Conservation (phyloP, 2,797 vertebrate genomes). For the Adelosebastes latens region DNA sequence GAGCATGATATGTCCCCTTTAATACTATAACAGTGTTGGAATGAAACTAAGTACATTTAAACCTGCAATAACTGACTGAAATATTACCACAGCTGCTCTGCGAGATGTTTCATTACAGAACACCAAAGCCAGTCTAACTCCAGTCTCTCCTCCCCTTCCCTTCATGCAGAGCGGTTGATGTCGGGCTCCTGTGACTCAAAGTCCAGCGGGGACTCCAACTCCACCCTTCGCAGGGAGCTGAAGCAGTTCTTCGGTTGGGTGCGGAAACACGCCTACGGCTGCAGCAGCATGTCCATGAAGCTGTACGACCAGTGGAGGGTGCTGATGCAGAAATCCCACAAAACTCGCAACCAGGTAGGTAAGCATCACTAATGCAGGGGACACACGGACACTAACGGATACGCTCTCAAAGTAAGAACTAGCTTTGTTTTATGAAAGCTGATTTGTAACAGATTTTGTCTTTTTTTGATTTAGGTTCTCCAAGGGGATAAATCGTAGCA, state of each 20-base stretch:
- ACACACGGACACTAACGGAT: background rate
- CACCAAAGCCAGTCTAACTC: background rate
- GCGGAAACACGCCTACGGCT: slow-evolving; percentile 95
- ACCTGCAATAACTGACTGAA: background rate
- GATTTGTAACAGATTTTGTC: slow-evolving; percentile 58
- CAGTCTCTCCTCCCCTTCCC: background rate
- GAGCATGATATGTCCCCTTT: background rate
- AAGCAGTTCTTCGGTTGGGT: slow-evolving; percentile 99
- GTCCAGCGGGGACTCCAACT: slow-evolving; percentile 91
- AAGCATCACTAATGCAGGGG: slow-evolving; percentile 74
- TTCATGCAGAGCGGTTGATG: slow-evolving; percentile 81
- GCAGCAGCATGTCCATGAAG: slow-evolving; percentile 97
- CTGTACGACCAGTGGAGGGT: slow-evolving; percentile 98
- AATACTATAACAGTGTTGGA: background rate
- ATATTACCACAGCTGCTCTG: background rate
- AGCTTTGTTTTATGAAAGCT: background rate
- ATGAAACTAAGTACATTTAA: background rate
- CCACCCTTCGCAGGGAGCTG: slow-evolving; percentile 93
- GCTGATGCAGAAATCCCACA: slow-evolving; percentile 98
- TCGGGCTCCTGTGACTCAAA: slow-evolving; percentile 86
- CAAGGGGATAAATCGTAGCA: slow-evolving; percentile 89
- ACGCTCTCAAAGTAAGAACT: background rate
- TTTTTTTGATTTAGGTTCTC: slow-evolving; percentile 81
- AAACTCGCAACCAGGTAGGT: slow-evolving; percentile 97
- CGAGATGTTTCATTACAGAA: background rate